These are phyloP conservation scores for Tapera naevia DNA, from an alignment of 2,797 vertebrate species.

Conservation along the genomic window DNA sequence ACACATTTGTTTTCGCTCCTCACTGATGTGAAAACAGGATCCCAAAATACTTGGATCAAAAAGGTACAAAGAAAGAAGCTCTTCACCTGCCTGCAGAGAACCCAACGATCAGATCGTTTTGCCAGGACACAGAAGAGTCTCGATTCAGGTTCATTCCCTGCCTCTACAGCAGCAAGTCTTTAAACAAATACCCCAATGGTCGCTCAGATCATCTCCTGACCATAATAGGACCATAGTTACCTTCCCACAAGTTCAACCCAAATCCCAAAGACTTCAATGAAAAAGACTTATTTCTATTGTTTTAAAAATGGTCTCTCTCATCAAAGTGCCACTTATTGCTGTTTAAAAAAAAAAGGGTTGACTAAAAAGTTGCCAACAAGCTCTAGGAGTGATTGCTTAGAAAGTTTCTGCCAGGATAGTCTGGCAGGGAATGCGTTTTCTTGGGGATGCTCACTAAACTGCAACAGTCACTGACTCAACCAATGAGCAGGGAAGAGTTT, in stretches of 20 bases:
- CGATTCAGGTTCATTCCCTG: rapidly evolving
- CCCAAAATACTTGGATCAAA: not conserved
- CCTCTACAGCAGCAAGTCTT: not conserved
- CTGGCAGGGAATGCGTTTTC: not conserved
- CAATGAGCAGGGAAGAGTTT: not conserved
- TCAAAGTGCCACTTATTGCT: not conserved
- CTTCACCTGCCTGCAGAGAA: not conserved
- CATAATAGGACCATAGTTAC: not conserved
- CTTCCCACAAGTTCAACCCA: not conserved
- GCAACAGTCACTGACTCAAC: not conserved
- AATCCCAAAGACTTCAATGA: not conserved
- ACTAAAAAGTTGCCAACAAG: not conserved
- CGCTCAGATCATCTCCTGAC: not conserved
- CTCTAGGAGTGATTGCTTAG: not conserved
- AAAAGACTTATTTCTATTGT: not conserved
- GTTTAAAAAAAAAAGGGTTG: not conserved
- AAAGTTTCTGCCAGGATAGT: not conserved
- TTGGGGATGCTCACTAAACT: not conserved
- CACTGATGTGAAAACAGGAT: not conserved
- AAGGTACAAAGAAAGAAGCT: not conserved
- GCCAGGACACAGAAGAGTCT: not conserved
- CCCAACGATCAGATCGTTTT: not conserved
- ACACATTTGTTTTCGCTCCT: not conserved
- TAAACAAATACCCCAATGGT: rapidly evolving
- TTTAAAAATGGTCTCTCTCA: not conserved